phyloP scores from a whole-genome alignment of 2,797 vertebrate genomes.

The Lacerta bilineata region DNA sequence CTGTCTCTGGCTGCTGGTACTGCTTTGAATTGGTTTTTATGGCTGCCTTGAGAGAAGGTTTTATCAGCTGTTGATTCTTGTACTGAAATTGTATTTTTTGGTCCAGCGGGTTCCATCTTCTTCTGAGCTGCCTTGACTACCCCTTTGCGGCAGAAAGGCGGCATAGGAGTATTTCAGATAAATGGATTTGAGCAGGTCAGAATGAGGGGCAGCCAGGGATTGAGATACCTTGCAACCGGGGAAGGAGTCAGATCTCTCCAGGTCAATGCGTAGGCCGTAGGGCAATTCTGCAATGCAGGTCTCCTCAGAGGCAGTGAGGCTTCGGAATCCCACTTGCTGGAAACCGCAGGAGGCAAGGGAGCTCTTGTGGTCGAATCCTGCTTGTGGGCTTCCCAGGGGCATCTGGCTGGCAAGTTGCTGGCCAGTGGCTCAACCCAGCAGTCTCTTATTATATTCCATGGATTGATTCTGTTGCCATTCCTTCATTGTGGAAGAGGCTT shows the following conservation, averaged over 20 bases:
- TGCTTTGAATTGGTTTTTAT: not conserved
- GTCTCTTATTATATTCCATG: too few species aligned
- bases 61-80: not conserved
- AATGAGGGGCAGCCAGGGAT: not conserved
- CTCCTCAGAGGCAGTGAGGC: too few species aligned
- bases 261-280: too few species aligned
- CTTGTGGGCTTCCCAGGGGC: too few species aligned
- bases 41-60: not conserved
- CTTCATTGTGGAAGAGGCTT: too few species aligned
- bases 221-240: not conserved
- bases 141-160: not conserved
- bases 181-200: not conserved
- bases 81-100: not conserved
- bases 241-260: not conserved
- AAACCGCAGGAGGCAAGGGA: too few species aligned
- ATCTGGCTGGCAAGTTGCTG: too few species aligned
- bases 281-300: not conserved
- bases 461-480: too few species aligned
- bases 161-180: not conserved
- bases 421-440: too few species aligned
- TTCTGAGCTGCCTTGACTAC: not conserved
- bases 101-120: not conserved
- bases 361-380: too few species aligned
- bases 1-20: not conserved
- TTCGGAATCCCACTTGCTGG: too few species aligned